Conservation (phyloP, 2,113 vertebrate species). For the Parotia lawesii region DNA sequence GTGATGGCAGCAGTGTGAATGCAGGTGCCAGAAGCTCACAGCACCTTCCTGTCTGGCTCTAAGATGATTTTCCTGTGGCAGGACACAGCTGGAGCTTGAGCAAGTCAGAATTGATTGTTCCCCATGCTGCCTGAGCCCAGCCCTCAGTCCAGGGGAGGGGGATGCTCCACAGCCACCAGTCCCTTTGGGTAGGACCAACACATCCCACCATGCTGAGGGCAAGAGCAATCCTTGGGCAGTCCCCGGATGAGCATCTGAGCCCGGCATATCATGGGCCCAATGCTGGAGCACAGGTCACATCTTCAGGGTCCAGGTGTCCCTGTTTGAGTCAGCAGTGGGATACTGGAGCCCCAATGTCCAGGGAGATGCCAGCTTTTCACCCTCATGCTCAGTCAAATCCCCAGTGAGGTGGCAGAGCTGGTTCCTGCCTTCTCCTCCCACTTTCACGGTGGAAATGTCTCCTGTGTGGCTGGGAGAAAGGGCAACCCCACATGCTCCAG, state of each 20-base stretch:
- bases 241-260: background rate
- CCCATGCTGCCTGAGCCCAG: rapidly evolving
- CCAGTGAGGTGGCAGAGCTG: background rate
- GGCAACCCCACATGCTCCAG: background rate
- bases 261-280: rapidly evolving
- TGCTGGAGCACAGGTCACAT: background rate
- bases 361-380: background rate
- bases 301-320: background rate
- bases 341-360: background rate
- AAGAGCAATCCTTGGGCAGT: background rate
- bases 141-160: background rate
- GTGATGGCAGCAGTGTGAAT: background rate
- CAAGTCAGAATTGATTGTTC: background rate
- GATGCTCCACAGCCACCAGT: background rate
- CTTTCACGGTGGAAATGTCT: background rate
- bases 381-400: background rate
- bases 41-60: background rate
- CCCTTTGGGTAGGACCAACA: background rate
- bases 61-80: background rate
- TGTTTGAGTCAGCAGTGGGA: background rate
- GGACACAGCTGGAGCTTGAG: background rate
- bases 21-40: background rate
- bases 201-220: rapidly evolving
- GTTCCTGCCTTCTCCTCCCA: background rate
- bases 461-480: background rate